Evolutionary conservation across 2,888 invertebrate species (phyloP).

Genomic region (Andrena bicolor): DNA sequence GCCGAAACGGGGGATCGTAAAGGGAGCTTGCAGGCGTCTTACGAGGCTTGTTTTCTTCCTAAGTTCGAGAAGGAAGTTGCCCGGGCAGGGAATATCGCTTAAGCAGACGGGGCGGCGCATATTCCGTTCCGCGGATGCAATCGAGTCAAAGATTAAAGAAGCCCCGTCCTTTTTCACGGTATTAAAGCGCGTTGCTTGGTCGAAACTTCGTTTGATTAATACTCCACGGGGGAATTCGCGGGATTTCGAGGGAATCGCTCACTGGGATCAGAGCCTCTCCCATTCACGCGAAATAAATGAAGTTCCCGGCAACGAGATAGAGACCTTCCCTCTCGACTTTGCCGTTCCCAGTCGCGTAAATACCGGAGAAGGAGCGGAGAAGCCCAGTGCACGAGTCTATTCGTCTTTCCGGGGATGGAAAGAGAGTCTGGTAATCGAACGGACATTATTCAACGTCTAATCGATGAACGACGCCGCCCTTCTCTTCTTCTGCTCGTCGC

Average conservation of each 20-base stretch:
- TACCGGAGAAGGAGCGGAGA: constrained; percentile 25
- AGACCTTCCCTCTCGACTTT: constrained; percentile 21
- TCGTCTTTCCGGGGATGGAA: constrained; percentile 35
- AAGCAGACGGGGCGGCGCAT: constrained; percentile 4
- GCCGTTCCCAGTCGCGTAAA: constrained; percentile 42
- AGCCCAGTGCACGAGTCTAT: constrained; percentile 14
- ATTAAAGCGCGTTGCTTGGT: constrained; percentile 18
- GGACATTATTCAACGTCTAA: constrained; percentile 56
- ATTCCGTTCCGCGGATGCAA: constrained; percentile 12
- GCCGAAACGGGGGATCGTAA: constrained; percentile 9
- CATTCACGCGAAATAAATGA: constrained; percentile 57
- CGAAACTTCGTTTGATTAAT: constrained; percentile 50
- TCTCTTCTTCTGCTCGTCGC: neutral
- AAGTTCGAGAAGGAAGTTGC: neutral
- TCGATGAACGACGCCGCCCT: constrained; percentile 28
- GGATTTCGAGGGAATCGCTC: constrained; percentile 41
- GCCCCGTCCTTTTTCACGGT: constrained; percentile 24
- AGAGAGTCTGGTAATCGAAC: constrained; percentile 48
- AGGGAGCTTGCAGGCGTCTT: constrained; percentile 24
- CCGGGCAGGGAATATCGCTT: neutral
- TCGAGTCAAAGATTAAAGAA: constrained; percentile 50
- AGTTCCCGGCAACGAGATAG: constrained; percentile 41
- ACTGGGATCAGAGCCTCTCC: constrained; percentile 35
- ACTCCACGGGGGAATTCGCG: constrained; percentile 3
- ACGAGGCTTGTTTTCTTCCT: constrained; percentile 28